Evolutionary conservation across 2,113 vertebrate species (phyloP).

Genomic region (Formicarius rufipectus): DNA sequence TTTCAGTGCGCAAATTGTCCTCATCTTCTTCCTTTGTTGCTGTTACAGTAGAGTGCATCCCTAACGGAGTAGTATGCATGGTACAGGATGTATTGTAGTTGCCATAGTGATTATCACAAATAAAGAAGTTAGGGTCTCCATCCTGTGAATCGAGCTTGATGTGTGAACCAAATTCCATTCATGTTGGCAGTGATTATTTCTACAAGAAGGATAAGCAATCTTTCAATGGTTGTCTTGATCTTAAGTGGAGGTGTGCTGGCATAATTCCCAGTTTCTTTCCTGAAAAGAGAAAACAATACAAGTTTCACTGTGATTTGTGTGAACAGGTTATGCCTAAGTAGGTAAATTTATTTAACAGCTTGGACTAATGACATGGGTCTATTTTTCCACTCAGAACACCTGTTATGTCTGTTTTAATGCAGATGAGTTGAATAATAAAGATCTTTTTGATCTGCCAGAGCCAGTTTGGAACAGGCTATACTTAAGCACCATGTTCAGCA

Average conservation of each 20-base stretch:
- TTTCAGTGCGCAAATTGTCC: neutral
- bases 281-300: neutral
- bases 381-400: neutral
- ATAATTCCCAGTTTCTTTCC: neutral
- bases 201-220: neutral
- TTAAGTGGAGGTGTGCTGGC: neutral
- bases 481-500: neutral
- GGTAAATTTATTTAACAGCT: neutral
- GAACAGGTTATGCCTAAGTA: neutral
- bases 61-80: neutral
- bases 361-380: neutral
- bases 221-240: neutral
- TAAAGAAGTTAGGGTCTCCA: neutral
- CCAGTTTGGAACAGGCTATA: neutral
- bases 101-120: neutral
- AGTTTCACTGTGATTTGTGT: neutral
- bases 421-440: neutral
- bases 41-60: neutral
- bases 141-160: neutral
- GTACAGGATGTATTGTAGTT: too few relatives aligned
- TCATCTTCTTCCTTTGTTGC: neutral
- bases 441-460: neutral
- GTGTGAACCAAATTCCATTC: neutral
- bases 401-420: neutral
- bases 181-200: neutral